Evolutionary conservation across 2,797 vertebrate species (phyloP).

Genomic region (Yasuhikotakia modesta): DNA sequence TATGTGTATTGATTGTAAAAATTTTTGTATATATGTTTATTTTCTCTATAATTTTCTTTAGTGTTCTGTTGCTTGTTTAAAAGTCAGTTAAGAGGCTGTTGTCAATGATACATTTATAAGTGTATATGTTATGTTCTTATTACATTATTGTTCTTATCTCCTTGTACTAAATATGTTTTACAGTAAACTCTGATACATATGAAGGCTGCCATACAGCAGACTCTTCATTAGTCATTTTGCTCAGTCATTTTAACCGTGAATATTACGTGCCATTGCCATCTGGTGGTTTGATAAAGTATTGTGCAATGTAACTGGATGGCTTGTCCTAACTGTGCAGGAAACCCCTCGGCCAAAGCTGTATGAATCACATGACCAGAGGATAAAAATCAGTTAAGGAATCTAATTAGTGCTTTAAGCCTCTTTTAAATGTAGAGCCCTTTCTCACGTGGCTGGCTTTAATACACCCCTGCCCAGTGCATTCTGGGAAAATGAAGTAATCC

Average conservation of each 20-base stretch:
- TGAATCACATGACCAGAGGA: slow-evolving; percentile 20
- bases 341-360: slow-evolving; percentile 44
- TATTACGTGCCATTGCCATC: slow-evolving; percentile 49
- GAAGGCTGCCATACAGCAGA: neutral
- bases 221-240: neutral
- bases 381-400: slow-evolving; percentile 50
- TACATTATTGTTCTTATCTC: no score
- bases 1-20: no score
- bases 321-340: slow-evolving; percentile 55
- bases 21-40: no score
- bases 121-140: neutral
- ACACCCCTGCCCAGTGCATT: slow-evolving; percentile 26
- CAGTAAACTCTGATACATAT: neutral
- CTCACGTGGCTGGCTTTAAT: slow-evolving; percentile 41
- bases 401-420: slow-evolving; percentile 60
- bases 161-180: no score
- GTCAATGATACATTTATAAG: neutral
- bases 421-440: slow-evolving; percentile 39
- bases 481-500: slow-evolving; percentile 36
- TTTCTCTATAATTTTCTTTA: neutral
- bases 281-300: slow-evolving; percentile 43
- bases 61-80: neutral
- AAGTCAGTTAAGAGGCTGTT: neutral
- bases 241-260: neutral
- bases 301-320: slow-evolving; percentile 50